Evolutionary conservation across 2,888 invertebrate genomes (phyloP), one percentile per base, ranked within the genome.

Genomic region (Nemapogon koenigi): DNA sequence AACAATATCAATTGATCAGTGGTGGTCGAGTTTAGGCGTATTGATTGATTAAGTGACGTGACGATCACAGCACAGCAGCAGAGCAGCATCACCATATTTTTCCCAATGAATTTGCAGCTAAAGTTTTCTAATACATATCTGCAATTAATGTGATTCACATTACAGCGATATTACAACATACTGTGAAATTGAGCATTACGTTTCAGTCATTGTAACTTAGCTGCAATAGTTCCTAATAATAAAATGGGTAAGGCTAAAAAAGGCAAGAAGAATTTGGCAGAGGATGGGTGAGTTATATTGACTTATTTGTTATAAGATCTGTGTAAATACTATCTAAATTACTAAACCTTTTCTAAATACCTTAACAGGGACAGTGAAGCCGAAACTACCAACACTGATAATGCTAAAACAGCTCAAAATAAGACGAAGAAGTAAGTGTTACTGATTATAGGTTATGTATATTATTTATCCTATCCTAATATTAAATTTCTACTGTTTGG

Each of bases 161-260:
- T 76, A 70, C 75, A 78, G 71, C n/a, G n/a, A 67, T 65, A 64
- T 67, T 50, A 61, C 50, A 47, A 65, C 64, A 63, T 63, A 65
- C 52, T 59, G 52, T 48, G 51, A 62, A 60, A 60, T 49, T 52
- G 57, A 64, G 58, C 58, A 65, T 46, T 62, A 62, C 53, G 58
- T 57, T 45, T 60, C 59, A 50, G 73, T 66, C 44, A 68, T 72
- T 53, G 70, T 72, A 60, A 75, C 76, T 57, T 75, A 72, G 63
- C 64, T n/a, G n/a, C n/a, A 68, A 46, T 57, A 43, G 45, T 47
- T 45, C 49, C 43, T 39, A 45, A 49, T 49, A 52, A 64, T 52
- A n/a, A n/a, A 48, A 89, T 89, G 90, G 90, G 88, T 60, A 90
- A 90, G 80, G 83, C 87, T 64, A 90, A 90, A 83, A 90, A 90